These are phyloP conservation scores for Phycodurus eques DNA, from an alignment of 2,113 vertebrate species.

Conservation along the genomic window DNA sequence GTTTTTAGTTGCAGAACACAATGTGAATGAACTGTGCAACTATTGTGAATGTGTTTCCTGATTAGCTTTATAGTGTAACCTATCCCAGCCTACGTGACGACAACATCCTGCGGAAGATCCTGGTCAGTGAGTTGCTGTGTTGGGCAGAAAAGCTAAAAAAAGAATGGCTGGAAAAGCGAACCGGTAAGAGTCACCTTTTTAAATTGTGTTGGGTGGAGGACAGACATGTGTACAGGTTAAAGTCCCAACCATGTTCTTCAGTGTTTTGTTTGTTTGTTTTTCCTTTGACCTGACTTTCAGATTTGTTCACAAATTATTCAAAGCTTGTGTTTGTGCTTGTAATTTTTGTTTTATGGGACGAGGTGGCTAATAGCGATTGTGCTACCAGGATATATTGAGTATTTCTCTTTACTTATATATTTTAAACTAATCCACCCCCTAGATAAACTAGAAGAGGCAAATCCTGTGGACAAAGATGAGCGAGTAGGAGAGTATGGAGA, in stretches of 20 bases:
- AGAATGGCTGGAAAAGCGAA: constrained; percentile 41
- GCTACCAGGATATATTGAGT: neutral
- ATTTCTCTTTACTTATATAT: neutral
- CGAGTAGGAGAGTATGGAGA: neutral
- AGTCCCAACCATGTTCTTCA: neutral
- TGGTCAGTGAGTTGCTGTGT: constrained; percentile 77
- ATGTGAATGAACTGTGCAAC: neutral
- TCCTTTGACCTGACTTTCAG: neutral
- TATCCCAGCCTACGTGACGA: constrained; percentile 89
- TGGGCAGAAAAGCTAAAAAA: constrained; percentile 71
- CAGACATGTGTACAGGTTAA: neutral
- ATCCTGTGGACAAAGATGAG: neutral
- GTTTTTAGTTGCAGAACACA: neutral
- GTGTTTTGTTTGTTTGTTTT: neutral
- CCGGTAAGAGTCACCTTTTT: neutral
- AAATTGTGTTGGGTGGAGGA: neutral
- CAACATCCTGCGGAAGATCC: constrained; percentile 75
- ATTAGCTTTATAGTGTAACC: constrained; percentile 79
- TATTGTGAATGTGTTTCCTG: neutral
- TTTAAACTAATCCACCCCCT: neutral
- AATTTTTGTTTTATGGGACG: neutral
- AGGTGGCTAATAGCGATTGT: neutral
- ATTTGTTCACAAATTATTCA: neutral
- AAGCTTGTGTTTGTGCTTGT: neutral
- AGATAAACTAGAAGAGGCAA: constrained; percentile 15